Percentiles rank a stretch among this genome's conserved stretches.
phyloP scores from a whole-genome alignment of 2,888 invertebrate genomes.

The Phengaris arion region DNA sequence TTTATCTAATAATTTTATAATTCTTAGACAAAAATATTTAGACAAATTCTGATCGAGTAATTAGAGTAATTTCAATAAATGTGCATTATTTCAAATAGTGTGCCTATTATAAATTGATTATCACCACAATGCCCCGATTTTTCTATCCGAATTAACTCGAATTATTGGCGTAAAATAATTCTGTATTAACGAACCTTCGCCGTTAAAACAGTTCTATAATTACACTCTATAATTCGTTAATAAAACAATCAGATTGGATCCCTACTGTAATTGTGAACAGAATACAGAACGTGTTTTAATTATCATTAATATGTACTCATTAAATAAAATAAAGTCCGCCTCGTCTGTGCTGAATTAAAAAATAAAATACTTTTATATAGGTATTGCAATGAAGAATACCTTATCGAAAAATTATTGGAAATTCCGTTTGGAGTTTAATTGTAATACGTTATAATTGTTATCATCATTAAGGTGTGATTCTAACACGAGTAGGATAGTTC shows the following conservation, averaged over 20 bases:
- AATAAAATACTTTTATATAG: neutral
- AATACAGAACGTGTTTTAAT: conserved; percentile 18
- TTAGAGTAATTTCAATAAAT: too few relatives aligned
- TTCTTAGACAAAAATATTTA: too few relatives aligned
- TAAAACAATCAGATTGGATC: neutral
- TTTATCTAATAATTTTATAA: too few relatives aligned
- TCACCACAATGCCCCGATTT: neutral
- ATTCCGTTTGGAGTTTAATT: neutral
- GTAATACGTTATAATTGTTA: neutral
- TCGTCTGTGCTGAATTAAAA: neutral
- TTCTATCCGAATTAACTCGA: conserved; percentile 5
- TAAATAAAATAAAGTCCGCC: neutral
- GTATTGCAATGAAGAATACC: neutral
- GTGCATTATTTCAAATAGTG: too few relatives aligned
- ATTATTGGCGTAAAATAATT: neutral
- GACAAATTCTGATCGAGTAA: too few relatives aligned
- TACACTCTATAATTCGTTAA: conserved; percentile 19
- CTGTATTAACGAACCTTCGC: neutral
- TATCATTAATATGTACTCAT: conserved; percentile 22
- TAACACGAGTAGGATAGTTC: too few relatives aligned
- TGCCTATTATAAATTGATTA: neutral
- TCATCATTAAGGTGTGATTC: too few relatives aligned
- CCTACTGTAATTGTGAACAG: conserved; percentile 9
- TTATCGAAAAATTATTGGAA: neutral
- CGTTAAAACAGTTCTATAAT: neutral